Evolutionary conservation across 2,888 invertebrate species (phyloP).

Genomic region (Cremastobaeus sp.): DNA sequence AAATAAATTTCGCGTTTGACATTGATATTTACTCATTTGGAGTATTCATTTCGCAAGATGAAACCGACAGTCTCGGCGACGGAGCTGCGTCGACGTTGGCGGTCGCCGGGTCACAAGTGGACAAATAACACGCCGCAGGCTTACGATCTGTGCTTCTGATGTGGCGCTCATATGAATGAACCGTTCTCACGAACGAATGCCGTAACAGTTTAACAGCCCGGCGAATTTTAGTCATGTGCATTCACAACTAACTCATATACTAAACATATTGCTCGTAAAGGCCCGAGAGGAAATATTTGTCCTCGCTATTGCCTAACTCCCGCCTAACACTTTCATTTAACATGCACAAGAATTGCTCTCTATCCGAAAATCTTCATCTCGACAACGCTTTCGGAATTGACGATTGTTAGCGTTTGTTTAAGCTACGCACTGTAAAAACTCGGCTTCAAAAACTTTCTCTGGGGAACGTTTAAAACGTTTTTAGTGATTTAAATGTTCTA

Average conservation of each 20-base stretch:
- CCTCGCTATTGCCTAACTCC: neutral
- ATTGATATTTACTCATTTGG: too few species aligned
- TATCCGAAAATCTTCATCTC: too few species aligned
- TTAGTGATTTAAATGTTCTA: too few species aligned
- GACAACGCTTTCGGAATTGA: too few species aligned
- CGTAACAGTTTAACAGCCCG: slow-evolving; percentile 41
- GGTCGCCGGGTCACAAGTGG: slow-evolving; percentile 49
- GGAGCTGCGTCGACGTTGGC: slow-evolving; percentile 33
- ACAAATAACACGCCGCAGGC: slow-evolving; percentile 49
- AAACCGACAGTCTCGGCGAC: slow-evolving; percentile 19
- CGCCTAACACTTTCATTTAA: too few species aligned
- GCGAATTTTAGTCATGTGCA: slow-evolving; percentile 35
- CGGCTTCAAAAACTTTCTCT: too few species aligned
- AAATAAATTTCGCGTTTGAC: too few species aligned
- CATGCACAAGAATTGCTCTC: too few species aligned
- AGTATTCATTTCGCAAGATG: slow-evolving; percentile 46
- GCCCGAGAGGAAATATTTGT: neutral
- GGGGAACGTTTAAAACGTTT: too few species aligned
- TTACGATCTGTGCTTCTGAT: slow-evolving; percentile 27
- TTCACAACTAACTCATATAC: slow-evolving; percentile 1
- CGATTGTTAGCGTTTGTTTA: too few species aligned
- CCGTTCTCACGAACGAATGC: slow-evolving; percentile 48
- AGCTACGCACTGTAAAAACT: too few species aligned
- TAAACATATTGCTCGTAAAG: slow-evolving; percentile 1
- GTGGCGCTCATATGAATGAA: slow-evolving; percentile 43